Base-by-base conservation (phyloP, 2,113 vertebrate genomes). In the Carollia perspicillata region DNA sequence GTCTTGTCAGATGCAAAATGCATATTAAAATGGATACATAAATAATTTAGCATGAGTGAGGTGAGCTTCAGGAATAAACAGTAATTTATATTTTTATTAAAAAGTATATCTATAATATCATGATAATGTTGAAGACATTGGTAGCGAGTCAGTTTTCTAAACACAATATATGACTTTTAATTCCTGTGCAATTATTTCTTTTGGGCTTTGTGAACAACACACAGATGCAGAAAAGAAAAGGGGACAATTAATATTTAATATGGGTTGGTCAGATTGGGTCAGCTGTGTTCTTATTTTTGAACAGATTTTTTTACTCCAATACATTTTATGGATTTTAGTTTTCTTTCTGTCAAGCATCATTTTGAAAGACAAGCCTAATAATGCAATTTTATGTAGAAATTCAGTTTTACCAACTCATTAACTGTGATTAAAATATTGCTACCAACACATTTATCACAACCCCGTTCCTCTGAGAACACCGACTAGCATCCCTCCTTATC, bases 1-100 rank as follows among this genome's bases (percentile, higher is more conserved):
- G 83, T 95, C 72, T 84, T 96, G 96, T 98, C 47, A 84, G 42
- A 95, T 97, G 93, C 92, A 96, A 97, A 98, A 97, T 94, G 86
- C 96, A 92, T 96, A 97, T 97, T 97, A 93, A 90, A 97, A 96
- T 88, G 78, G 83, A 97, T 98, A 97, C 91, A 97, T 98, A 98
- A 98, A 98, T 98, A 92, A 97, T 97, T 97, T 93, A 96, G 75
- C n/a, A 13, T 80, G 97, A 84, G 22, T 94, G 77, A 95, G 81
- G 95, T 97, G 96, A 97, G 84, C 80, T 92, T 96, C 14, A 87
- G 87, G 55, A 92, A 60, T 94, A 80, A 95, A 85, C 28, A 78
- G 33, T 84, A n/a, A 95, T 85, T 91, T 75, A 79, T 95, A 80
- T 95, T 98, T 98, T 97, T 97, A 97, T 96, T 95, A 95, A 95